These are phyloP conservation scores for Butorides virescens DNA, from an alignment of 2,113 vertebrate species.

Conservation along the genomic window DNA sequence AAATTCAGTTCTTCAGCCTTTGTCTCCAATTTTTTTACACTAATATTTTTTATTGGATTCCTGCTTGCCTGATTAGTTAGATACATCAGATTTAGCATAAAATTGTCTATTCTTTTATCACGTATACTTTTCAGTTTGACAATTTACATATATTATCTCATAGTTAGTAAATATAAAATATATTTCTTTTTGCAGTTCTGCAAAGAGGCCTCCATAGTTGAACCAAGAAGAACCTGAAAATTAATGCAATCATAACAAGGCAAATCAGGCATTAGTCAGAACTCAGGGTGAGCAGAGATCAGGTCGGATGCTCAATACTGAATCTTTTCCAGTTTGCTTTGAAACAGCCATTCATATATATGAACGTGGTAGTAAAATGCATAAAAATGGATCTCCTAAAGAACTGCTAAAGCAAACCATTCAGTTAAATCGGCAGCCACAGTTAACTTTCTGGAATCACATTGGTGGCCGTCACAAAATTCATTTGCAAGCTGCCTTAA, in stretches of 20 bases:
- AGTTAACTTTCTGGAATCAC: background rate
- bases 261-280: background rate
- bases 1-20: background rate
- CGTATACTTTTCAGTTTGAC: background rate
- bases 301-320: background rate
- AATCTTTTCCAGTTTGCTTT: background rate
- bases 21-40: fast-evolving
- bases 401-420: background rate
- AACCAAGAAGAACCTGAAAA: background rate
- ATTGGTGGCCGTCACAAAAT: background rate
- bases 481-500: background rate
- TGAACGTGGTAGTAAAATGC: background rate
- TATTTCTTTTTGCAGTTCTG: background rate
- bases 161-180: background rate
- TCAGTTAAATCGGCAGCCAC: background rate
- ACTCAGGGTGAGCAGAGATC: background rate
- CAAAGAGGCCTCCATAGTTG: background rate
- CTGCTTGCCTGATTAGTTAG: background rate
- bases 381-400: background rate
- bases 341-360: background rate
- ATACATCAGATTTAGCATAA: background rate
- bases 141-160: background rate
- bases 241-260: background rate
- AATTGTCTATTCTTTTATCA: background rate
- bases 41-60: background rate